Percentiles rank a stretch among this genome's conserved stretches.
These are phyloP conservation scores for Reticulitermes lucifugus DNA, from an alignment of 2,888 invertebrate genomes.

Conservation along the genomic window DNA sequence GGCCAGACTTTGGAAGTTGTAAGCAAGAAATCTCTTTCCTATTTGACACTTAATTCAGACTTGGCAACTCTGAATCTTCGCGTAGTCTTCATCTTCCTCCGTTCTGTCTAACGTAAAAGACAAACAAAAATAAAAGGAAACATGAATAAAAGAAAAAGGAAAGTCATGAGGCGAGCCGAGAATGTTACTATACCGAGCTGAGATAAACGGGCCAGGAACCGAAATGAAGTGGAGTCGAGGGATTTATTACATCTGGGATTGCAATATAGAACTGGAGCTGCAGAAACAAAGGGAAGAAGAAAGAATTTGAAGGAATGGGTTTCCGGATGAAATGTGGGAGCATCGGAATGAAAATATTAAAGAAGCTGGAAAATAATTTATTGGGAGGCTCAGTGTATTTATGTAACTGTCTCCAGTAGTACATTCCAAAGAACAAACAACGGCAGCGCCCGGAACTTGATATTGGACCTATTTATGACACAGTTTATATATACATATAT, in stretches of 20 bases:
- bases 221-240: slow-evolving; percentile 36
- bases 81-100: not conserved
- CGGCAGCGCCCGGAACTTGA: too few relatives aligned
- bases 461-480: too few relatives aligned
- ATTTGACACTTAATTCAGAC: not conserved
- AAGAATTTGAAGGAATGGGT: not conserved
- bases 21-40: too few relatives aligned
- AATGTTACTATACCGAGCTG: not conserved
- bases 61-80: not conserved
- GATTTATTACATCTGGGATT: slow-evolving; percentile 40
- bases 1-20: too few relatives aligned
- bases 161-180: not conserved
- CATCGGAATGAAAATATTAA: not conserved
- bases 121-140: not conserved
- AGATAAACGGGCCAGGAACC: slow-evolving; percentile 31
- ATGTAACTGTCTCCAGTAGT: too few relatives aligned
- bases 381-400: not conserved
- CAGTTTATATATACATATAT: too few relatives aligned
- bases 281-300: slow-evolving; percentile 6
- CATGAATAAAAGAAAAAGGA: slow-evolving; percentile 22
- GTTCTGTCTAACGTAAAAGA: slow-evolving; percentile 1
- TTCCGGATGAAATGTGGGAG: not conserved
- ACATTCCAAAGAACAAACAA: too few relatives aligned
- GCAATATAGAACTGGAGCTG: slow-evolving; percentile 38
- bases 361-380: not conserved